A percentile compares a stretch with the other conserved stretches of the same genome.
These are phyloP conservation scores for Halocaridina rubra DNA, from an alignment of 2,888 invertebrate species.

Conservation along the genomic window DNA sequence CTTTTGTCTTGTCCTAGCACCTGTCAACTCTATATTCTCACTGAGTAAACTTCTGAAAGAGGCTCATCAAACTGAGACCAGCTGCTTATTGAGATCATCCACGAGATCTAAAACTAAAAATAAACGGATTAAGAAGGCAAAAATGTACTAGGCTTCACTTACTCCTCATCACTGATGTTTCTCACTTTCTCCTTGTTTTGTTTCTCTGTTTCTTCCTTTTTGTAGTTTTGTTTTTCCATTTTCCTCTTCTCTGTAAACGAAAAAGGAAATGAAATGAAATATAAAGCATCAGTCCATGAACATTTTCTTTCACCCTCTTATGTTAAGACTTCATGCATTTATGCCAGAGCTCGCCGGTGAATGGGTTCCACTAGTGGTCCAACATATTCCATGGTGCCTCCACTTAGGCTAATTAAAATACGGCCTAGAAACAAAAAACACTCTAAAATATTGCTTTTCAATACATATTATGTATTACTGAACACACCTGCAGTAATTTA, in stretches of 20 bases:
- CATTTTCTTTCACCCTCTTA: neutral
- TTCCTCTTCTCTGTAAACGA: neutral
- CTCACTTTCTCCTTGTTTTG: neutral
- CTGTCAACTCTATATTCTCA: neutral
- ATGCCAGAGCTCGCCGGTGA: neutral
- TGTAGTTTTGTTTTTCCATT: constrained; percentile 6
- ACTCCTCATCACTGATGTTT: neutral
- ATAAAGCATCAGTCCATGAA: neutral
- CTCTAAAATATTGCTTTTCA: neutral
- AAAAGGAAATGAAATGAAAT: neutral
- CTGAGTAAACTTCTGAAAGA: neutral
- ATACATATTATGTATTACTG: too few species aligned
- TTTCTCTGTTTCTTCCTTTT: neutral
- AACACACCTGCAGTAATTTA: too few species aligned
- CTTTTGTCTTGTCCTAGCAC: neutral
- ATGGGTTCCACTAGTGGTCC: neutral
- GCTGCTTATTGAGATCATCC: neutral
- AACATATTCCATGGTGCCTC: neutral
- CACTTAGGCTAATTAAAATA: neutral
- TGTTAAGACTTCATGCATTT: neutral
- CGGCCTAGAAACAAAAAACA: neutral
- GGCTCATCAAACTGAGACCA: neutral
- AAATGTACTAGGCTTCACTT: neutral
- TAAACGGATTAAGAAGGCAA: neutral
- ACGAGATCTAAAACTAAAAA: neutral